Percentiles rank a stretch among this genome's conserved stretches.
These are phyloP conservation scores for Coracopsis vasa DNA, from an alignment of 2,113 vertebrate genomes.

Conservation along the genomic window DNA sequence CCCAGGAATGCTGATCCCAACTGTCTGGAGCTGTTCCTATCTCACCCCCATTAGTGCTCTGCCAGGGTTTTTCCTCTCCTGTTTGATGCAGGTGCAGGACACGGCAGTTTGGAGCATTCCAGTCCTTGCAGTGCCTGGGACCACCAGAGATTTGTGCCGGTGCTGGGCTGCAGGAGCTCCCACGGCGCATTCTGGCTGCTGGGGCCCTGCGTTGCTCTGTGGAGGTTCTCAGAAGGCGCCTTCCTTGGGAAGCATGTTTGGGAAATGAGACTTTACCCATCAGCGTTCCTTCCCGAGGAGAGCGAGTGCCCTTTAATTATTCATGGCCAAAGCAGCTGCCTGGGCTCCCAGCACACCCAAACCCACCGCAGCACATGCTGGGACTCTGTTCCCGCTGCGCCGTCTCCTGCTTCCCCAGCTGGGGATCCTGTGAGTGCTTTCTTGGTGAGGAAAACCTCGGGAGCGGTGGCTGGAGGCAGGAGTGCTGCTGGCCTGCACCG, in stretches of 20 bases:
- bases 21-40: neutral
- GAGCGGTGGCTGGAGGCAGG: neutral
- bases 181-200: fast-evolving
- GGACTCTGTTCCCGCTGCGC: neutral
- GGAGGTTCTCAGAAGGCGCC: neutral
- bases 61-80: neutral
- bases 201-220: neutral
- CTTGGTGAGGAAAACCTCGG: neutral
- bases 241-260: slow-evolving; percentile 30
- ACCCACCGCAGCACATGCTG: fast-evolving
- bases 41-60: fast-evolving
- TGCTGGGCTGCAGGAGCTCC: neutral
- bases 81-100: fast-evolving
- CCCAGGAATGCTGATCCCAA: fast-evolving
- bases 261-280: slow-evolving; percentile 47
- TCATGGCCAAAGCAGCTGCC: neutral
- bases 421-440: fast-evolving
- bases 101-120: neutral
- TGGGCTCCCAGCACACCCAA: neutral
- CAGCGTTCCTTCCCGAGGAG: neutral
- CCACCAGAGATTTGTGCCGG: neutral
- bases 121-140: fast-evolving
- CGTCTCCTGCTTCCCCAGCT: neutral
- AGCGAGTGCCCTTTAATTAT: slow-evolving; percentile 16
- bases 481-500: neutral